These are phyloP conservation scores for Isichthys henryi DNA, from an alignment of 2,113 vertebrate species.

Conservation along the genomic window DNA sequence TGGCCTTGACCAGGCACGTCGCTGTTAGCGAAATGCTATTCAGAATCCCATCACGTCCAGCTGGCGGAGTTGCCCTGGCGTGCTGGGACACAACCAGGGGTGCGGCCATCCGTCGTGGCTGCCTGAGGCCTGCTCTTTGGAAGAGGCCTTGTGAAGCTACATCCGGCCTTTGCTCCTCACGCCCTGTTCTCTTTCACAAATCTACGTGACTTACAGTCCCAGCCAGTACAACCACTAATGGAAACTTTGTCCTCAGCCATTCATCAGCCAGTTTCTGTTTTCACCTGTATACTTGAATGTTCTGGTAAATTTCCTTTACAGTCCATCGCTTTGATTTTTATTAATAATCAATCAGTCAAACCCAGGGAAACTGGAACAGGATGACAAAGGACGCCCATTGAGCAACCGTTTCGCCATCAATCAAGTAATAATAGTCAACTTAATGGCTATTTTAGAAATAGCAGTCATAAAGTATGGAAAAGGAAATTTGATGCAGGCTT, in stretches of 20 bases:
- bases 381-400: neutral
- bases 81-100: neutral
- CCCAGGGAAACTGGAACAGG: neutral
- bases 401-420: neutral
- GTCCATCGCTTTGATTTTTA: neutral
- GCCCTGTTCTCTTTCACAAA: neutral
- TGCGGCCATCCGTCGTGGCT: neutral
- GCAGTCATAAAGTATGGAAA: neutral
- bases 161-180: neutral
- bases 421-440: neutral
- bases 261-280: neutral
- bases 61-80: neutral
- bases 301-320: neutral
- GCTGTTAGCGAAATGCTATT: neutral
- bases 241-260: neutral
- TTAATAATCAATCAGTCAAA: neutral
- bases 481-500: neutral
- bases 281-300: neutral
- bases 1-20: neutral
- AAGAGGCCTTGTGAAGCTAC: neutral
- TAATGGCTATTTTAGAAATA: neutral
- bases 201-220: neutral
- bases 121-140: constrained; percentile 11
- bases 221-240: neutral
- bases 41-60: neutral